Conservation (phyloP, 2,113 vertebrate species). For the Theropithecus gelada region DNA sequence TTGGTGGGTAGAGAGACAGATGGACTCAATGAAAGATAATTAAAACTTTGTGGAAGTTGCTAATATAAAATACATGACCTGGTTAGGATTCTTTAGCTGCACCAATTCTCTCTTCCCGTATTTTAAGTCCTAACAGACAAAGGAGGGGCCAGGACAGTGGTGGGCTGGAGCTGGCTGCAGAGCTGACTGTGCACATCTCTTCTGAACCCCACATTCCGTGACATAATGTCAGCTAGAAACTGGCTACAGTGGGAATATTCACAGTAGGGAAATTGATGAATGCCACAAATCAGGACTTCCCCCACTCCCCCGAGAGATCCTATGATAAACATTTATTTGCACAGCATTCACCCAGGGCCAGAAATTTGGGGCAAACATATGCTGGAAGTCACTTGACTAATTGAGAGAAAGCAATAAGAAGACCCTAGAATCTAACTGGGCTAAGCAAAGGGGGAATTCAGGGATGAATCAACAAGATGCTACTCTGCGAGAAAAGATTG, state of each 20-base stretch:
- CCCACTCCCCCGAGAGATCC: not conserved
- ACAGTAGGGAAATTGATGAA: not conserved
- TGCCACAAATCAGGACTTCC: not conserved
- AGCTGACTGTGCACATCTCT: not conserved
- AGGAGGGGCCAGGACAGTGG: not conserved
- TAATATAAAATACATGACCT: not conserved
- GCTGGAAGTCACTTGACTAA: not conserved
- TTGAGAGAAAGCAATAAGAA: not conserved
- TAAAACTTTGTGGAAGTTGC: constrained; percentile 10
- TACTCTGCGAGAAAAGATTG: not conserved
- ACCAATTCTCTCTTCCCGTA: not conserved
- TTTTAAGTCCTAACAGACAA: not conserved
- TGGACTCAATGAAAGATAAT: not conserved
- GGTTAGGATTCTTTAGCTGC: not conserved
- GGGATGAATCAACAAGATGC: not conserved
- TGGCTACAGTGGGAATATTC: not conserved
- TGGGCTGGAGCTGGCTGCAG: not conserved
- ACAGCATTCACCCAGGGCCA: not conserved
- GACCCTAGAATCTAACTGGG: not conserved
- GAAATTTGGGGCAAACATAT: not conserved
- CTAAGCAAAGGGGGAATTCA: not conserved
- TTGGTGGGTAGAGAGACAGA: constrained; percentile 1
- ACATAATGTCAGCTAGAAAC: not conserved
- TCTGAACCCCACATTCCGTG: not conserved
- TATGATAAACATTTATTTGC: not conserved